A percentile compares a stretch with the other conserved stretches of the same genome.
Evolutionary conservation across 2,888 invertebrate genomes (phyloP).

Genomic region (Dascillus cervinus): DNA sequence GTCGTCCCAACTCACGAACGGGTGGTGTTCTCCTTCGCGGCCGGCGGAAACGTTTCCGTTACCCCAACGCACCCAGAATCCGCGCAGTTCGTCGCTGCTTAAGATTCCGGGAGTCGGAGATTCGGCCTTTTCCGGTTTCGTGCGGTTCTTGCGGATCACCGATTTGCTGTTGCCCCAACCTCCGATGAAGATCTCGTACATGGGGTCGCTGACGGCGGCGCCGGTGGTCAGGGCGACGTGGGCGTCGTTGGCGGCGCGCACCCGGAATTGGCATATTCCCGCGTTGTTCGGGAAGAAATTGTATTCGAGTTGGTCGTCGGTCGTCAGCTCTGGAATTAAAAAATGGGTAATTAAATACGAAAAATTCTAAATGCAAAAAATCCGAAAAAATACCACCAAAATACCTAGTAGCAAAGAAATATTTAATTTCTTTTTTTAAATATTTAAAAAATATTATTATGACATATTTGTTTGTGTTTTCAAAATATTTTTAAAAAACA

Average conservation of each 20-base stretch:
- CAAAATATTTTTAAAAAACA: too few relatives aligned
- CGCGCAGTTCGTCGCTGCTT: constrained; percentile 65
- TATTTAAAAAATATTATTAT: too few relatives aligned
- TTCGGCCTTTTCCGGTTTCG: constrained; percentile 45
- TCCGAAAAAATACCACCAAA: too few relatives aligned
- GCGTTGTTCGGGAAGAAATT: constrained; percentile 66
- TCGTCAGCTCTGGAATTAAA: constrained; percentile 61
- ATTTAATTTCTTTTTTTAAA: too few relatives aligned
- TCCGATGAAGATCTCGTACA: constrained; percentile 82
- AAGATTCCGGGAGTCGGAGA: constrained; percentile 67
- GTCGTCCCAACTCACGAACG: constrained; percentile 68
- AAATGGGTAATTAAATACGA: too few relatives aligned
- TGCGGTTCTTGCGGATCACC: constrained; percentile 70
- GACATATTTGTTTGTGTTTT: too few relatives aligned
- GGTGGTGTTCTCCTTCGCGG: constrained; percentile 55
- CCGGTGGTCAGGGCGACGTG: constrained; percentile 72
- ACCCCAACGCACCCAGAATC: constrained; percentile 80
- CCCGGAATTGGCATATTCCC: constrained; percentile 68
- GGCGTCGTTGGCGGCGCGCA: constrained; percentile 75
- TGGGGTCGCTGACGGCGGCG: constrained; percentile 64
- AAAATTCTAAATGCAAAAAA: too few relatives aligned
- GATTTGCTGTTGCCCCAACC: constrained; percentile 84
- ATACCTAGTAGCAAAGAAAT: too few relatives aligned
- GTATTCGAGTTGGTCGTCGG: constrained; percentile 76
- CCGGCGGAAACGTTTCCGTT: constrained; percentile 46